These are phyloP conservation scores for Diprion similis DNA, from an alignment of 1,140 invertebrate species.

Conservation along the genomic window DNA sequence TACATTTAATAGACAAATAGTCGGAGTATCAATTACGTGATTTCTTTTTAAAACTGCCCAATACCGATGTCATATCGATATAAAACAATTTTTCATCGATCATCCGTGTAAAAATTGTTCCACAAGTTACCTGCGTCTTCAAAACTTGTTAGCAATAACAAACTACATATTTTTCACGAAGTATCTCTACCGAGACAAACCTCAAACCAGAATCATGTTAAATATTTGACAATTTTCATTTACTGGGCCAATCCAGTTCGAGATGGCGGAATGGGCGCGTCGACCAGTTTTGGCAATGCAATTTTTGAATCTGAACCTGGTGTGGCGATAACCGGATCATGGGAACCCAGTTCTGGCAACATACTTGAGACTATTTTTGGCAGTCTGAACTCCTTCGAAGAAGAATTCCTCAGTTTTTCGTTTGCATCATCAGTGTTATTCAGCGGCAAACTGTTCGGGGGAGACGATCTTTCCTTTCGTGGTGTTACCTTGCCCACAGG, in stretches of 20 bases:
- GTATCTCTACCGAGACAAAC: too few species aligned
- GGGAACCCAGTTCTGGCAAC: background rate
- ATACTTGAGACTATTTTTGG: constrained; percentile 35
- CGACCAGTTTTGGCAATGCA: constrained; percentile 39
- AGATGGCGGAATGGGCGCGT: constrained; percentile 26
- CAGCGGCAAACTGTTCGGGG: constrained; percentile 21
- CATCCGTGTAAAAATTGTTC: too few species aligned
- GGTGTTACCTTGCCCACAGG: constrained; percentile 27
- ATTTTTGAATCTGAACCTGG: constrained; percentile 30
- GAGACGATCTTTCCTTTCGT: constrained; percentile 15
- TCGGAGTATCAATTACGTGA: too few species aligned
- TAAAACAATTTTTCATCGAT: too few species aligned
- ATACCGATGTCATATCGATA: too few species aligned
- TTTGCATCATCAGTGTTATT: constrained; percentile 13
- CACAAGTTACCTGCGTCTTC: too few species aligned
- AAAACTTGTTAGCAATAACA: too few species aligned
- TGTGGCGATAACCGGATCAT: constrained; percentile 1
- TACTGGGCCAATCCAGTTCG: constrained; percentile 21
- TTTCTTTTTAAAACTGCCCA: too few species aligned
- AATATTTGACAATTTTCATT: constrained; percentile 9
- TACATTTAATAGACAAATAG: too few species aligned
- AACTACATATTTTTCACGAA: too few species aligned
- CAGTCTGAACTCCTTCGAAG: constrained; percentile 18
- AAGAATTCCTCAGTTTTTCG: constrained; percentile 16
- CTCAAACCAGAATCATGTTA: too few species aligned